These are phyloP conservation scores for Montipora efflorescens DNA, from an alignment of 64 coral and sea anemone genomes.

Conservation along the genomic window DNA sequence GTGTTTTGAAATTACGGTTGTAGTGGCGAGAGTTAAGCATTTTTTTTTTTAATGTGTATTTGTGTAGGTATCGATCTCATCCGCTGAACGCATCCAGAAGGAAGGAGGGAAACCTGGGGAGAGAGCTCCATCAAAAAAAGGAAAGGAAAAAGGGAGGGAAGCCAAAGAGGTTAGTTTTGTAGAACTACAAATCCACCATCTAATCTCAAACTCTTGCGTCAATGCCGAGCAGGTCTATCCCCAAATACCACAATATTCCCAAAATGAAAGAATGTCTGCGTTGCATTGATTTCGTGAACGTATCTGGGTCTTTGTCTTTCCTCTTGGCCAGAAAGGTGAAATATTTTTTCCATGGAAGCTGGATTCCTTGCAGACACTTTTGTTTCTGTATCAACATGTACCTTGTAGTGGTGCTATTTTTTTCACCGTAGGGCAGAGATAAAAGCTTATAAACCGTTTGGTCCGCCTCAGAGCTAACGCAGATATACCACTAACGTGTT, in stretches of 20 bases:
- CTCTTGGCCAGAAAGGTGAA: background rate
- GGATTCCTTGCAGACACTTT: background rate
- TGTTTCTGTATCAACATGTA: background rate
- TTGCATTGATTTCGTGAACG: background rate
- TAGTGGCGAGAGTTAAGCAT: background rate
- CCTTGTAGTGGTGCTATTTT: too few relatives aligned
- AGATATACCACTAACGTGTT: too few relatives aligned
- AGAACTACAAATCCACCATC: too few relatives aligned
- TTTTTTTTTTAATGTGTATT: background rate
- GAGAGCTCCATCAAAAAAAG: constrained; percentile 68
- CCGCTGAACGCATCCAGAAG: constrained; percentile 80
- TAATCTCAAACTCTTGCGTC: background rate
- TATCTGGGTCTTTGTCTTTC: background rate
- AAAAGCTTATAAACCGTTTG: too few relatives aligned
- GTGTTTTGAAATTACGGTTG: background rate
- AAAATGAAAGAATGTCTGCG: background rate
- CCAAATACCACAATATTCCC: too few relatives aligned
- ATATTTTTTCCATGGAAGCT: background rate
- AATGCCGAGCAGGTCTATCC: background rate
- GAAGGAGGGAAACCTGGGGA: constrained; percentile 93
- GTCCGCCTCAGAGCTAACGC: too few relatives aligned
- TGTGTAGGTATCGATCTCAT: constrained; percentile 80
- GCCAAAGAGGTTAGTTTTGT: constrained; percentile 61
- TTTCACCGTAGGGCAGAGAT: too few relatives aligned
- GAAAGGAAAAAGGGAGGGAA: constrained; percentile 91